Percentiles rank a stretch among this genome's conserved stretches.
These are phyloP conservation scores for Drepana falcataria DNA, from an alignment of 2,888 invertebrate species.

Conservation along the genomic window DNA sequence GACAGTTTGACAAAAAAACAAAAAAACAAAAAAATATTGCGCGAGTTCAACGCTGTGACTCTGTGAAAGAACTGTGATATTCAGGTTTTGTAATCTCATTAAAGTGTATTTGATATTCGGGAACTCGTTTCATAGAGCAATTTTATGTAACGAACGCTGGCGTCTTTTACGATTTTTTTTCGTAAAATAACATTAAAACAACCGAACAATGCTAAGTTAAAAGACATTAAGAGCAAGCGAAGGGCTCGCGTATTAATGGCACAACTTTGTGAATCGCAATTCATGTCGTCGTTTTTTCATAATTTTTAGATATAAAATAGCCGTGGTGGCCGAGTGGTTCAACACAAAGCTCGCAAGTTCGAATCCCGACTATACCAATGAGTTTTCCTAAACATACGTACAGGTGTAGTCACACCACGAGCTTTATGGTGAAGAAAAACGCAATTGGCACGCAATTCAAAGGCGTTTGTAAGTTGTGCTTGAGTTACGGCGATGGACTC, in stretches of 20 bases:
- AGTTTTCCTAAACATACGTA: too few relatives aligned
- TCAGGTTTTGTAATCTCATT: slow-evolving; percentile 13
- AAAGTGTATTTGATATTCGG: slow-evolving; percentile 12
- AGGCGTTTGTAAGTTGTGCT: too few relatives aligned
- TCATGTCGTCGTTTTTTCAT: slow-evolving; percentile 30
- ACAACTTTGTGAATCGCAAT: slow-evolving; percentile 41
- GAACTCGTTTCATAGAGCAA: slow-evolving; percentile 17
- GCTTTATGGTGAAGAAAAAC: too few relatives aligned
- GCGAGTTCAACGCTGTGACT: slow-evolving; percentile 4
- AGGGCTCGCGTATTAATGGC: slow-evolving; percentile 22
- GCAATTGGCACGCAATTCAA: too few relatives aligned
- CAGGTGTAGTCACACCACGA: too few relatives aligned
- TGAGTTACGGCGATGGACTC: too few relatives aligned
- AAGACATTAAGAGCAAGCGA: slow-evolving; percentile 25
- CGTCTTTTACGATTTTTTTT: slow-evolving; percentile 5
- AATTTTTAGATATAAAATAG: too few relatives aligned
- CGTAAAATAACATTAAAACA: slow-evolving; percentile 32
- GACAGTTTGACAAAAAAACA: too few relatives aligned
- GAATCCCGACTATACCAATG: too few relatives aligned
- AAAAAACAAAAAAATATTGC: neutral
- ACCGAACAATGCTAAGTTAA: slow-evolving; percentile 35
- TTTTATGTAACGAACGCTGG: slow-evolving; percentile 9
- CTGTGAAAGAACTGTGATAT: slow-evolving; percentile 9
- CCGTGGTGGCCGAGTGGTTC: too few relatives aligned
- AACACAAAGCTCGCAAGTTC: too few relatives aligned